Percentiles rank a stretch among this genome's conserved stretches.
These are phyloP conservation scores for Aurelia sp. DNA, from an alignment of 30 jellyfish, hydroid and myxozoan species.

Conservation along the genomic window DNA sequence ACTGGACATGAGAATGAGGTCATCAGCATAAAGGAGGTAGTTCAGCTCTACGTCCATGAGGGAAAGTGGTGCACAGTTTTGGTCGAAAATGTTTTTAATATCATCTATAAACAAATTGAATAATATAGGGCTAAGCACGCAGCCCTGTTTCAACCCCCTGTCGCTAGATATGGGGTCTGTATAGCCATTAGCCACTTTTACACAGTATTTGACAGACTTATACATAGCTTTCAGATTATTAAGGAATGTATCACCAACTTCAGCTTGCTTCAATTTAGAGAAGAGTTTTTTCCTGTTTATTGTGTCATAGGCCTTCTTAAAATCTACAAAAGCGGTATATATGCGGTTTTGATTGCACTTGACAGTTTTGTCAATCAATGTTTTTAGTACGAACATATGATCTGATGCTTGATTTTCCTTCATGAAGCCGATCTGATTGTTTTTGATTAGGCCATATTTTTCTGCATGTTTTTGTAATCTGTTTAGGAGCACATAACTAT, in stretches of 20 bases:
- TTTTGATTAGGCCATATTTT: not conserved
- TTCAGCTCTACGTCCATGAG: not conserved
- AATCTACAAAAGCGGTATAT: not conserved
- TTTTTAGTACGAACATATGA: constrained; percentile 21
- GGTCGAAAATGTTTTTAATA: not conserved
- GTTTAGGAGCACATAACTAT: not conserved
- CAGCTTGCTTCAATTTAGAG: not conserved
- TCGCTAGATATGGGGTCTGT: not conserved
- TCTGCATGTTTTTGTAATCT: not conserved
- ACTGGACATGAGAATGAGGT: not conserved
- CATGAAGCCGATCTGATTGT: constrained; percentile 21
- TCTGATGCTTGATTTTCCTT: constrained; percentile 24
- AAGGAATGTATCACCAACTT: not conserved
- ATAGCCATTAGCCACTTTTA: not conserved
- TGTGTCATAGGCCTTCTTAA: constrained; percentile 38
- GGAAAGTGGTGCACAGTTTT: constrained; percentile 5
- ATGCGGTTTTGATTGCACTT: not conserved
- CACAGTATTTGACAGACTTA: not conserved
- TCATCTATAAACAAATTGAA: constrained; percentile 14
- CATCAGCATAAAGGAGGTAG: not conserved
- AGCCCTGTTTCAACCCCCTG: constrained; percentile 29
- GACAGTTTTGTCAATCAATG: constrained; percentile 25
- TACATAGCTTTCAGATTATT: not conserved
- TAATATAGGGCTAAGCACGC: constrained; percentile 18
- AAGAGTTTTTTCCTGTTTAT: constrained; percentile 2